Evolutionary conservation across 2,113 vertebrate genomes (phyloP), one percentile per base, ranked within the genome.

Genomic region (Peromyscus californicus): DNA sequence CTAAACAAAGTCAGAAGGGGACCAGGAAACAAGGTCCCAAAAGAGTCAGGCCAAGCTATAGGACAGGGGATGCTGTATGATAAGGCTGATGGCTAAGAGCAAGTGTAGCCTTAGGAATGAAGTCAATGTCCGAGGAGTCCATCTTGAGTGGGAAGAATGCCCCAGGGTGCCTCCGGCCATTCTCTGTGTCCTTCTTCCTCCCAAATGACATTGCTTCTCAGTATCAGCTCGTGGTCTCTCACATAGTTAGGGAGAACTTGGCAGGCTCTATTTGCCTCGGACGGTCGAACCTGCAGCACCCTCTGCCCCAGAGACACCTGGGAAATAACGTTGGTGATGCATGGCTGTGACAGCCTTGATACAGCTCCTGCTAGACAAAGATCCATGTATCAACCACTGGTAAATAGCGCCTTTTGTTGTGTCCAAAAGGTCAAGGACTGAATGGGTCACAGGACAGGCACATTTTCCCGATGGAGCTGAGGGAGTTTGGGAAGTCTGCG

Each of bases 361-460:
- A 78, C 6, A 7, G 76, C 29, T 90, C 70, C 86, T 2, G 51
- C 48, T 54, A 95, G 96, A 94, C 93, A 80, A 11, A 84, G 93
- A 95, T 80, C 61, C 45, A 2, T n/a, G 51, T 59, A 91, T 57
- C 76, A 70, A 65, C 86, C 94, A 80, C 42, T 63, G 3, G 69
- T 94, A 95, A 97, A 97, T 16, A 93, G 48, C 1, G 90, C 85
- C 93, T 97, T 97, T 97, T 95, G 91, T 78, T 90, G 96, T 95
- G 93, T 39, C 54, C 51, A 1, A 97, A 57, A 97, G 93, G 97
- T 82, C 90, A 98, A 85, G 92, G 83, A 86, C 36, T 33, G n/a
- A 19, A 90, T 90, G 88, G 93, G 86, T 63, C 92, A 97, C 10
- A 42, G 93, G 96, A 76, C 1, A 19, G 87, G 92, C 94, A 7